A percentile compares a stretch with the other conserved stretches of the same genome.
Evolutionary conservation across 2,113 vertebrate genomes (phyloP).

Genomic region (Pseudorectes ferrugineus): DNA sequence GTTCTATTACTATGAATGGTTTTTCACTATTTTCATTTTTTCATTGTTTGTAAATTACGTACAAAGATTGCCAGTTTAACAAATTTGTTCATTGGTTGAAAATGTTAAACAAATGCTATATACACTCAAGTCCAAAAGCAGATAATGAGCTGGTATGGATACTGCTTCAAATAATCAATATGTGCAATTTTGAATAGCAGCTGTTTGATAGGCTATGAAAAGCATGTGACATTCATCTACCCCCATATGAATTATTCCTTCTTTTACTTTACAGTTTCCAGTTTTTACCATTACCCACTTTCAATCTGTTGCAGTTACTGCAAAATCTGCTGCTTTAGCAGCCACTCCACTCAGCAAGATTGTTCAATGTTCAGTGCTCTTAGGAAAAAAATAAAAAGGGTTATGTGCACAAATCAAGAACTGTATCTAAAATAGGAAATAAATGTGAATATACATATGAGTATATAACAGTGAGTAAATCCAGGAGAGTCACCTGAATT

Average conservation of each 20-base stretch:
- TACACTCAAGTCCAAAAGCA: background rate
- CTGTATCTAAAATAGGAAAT: background rate
- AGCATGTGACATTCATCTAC: background rate
- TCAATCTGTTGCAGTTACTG: background rate
- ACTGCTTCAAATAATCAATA: background rate
- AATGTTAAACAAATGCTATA: background rate
- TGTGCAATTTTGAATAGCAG: background rate
- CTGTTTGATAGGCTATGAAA: background rate
- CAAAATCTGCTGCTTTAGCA: conserved; percentile 12
- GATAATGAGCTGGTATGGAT: background rate
- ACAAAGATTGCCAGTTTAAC: background rate
- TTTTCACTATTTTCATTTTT: background rate
- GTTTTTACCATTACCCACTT: background rate
- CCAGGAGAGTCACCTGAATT: background rate
- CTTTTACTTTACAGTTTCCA: background rate
- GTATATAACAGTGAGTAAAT: background rate
- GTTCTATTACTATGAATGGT: background rate
- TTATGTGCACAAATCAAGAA: background rate
- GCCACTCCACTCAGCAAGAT: background rate
- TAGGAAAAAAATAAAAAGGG: background rate
- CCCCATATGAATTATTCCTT: background rate
- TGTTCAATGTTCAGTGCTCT: background rate
- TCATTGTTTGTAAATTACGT: background rate
- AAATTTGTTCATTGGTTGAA: background rate
- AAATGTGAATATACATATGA: background rate